Evolutionary conservation across 2,888 invertebrate species (phyloP), one percentile per base, ranked within the genome.

Genomic region (Cheilosia variabilis): DNA sequence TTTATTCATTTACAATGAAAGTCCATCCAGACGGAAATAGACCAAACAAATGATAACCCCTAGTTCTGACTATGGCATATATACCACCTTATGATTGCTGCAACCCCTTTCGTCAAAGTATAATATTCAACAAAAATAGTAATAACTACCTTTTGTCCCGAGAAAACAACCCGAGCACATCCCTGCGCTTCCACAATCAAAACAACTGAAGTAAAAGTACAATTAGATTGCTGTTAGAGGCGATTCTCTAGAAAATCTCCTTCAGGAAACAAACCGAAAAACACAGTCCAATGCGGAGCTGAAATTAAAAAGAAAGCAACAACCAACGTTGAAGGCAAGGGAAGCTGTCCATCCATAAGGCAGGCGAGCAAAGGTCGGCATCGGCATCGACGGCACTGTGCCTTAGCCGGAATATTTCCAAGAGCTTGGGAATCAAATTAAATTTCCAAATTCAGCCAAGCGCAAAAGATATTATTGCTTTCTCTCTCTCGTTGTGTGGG

Each of bases 141-240:
- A 68, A 60, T 50, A 71, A 57, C 69, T 83, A 79, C 73, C 60
- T 73, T 83, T 69, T 65, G 73, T 60, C 50, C 53, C 31, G 65
- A 45, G 57, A 63, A 83, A 68, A 73, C 43, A 69, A 69, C 66
- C 75, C 65, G 27, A 34, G 57, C 43, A 57, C 47, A 77, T 63
- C 62, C 65, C 37, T 34, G 13, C 50, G 65, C 57, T 66, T 60
- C 50, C 55, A 80, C 84, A 84, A 84, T 84, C 79, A 84, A 84
- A 84, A 84, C 80, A 84, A 84, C 75, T 79, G 63, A 80, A 84
- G 84, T 84, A 84, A 84, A 84, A 84, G 75, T 79, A 79, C 84
- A 84, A 84, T 84, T 79, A 84, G 69, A 84, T 84, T 76, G 80
- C 63, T 66, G 73, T 84, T 80, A 60, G 73, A 84, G 71, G 79